Conservation (phyloP, 2,888 invertebrate genomes). For the Hanleya hanleyi region DNA sequence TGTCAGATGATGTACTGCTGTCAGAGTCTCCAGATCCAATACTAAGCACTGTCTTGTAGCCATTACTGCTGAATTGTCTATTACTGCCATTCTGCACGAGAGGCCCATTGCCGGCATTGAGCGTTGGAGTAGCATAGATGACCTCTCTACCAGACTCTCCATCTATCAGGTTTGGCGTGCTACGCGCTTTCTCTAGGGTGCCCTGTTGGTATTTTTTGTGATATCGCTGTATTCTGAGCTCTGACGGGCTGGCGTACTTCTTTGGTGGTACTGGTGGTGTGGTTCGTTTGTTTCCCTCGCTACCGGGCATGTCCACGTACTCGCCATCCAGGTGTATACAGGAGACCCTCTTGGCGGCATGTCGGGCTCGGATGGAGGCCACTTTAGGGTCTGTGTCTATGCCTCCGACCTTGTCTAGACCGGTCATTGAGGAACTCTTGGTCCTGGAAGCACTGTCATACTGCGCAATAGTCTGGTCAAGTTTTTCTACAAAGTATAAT, state of each 20-base stretch:
- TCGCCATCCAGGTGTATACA: constrained; percentile 56
- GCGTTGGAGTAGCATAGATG: constrained; percentile 45
- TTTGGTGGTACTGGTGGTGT: constrained; percentile 7
- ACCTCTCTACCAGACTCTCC: constrained; percentile 20
- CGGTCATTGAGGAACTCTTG: background rate
- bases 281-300: background rate
- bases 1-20: constrained; percentile 1
- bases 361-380: constrained; percentile 92
- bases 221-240: constrained; percentile 52
- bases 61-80: background rate
- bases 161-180: constrained; percentile 55
- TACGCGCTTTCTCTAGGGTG: constrained; percentile 57
- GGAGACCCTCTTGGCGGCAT: constrained; percentile 62
- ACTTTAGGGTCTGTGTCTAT: constrained; percentile 78
- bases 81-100: background rate
- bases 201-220: constrained; percentile 41
- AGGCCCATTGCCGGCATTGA: background rate
- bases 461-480: constrained; percentile 67
- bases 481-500: constrained; percentile 64
- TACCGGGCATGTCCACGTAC: background rate
- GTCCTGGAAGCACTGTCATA: constrained; percentile 43
- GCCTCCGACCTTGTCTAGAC: background rate
- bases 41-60: constrained; percentile 8
- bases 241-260: constrained; percentile 52
- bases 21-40: constrained; percentile 6